Base-by-base conservation (phyloP, 2,113 vertebrate species). In the Labeo catla region DNA sequence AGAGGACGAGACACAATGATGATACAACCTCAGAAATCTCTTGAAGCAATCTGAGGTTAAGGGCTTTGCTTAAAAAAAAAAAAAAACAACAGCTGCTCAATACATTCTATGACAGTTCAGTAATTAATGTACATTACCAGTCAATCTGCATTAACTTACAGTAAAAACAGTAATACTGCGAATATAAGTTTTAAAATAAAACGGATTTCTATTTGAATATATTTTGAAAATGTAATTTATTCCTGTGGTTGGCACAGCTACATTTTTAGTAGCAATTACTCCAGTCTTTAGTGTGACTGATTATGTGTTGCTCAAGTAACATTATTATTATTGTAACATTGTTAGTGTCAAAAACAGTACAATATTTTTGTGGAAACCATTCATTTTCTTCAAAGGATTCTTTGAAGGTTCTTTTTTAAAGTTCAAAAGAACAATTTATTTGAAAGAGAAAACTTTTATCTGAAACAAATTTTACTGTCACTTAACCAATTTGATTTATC, bases 1-100 rank as follows among this genome's bases (percentile, higher is more conserved):
- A 85, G 43, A 23, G 49, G 76, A 11, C 68, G 54, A 73, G 43
- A 70, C 45, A 21, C 74, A 84, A 43, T 45, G 81, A 86, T 43
- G 68, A 66, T 72, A 15, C 54, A 68, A 52, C 23, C 8, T 52
- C 16, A 21, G 34, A 61, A 16, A 39, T 83, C 49, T 59, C 79
- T 54, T 34, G 21, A 36, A 54, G 63, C 49, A 59, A 73, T 57
- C 65, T 2, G 39, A 77, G 3, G 47, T 28, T 50, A 39, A 65
- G 45, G 36, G 76, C 80, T 78, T 79, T 45, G 47, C 73, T 70
- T 52, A 54, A 83, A 28, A 28, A 28, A 28, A 28, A 28, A 28
- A 28, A 28, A 1, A 28, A 28, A 28, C 8, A 21, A 43, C 16
- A 21, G 16, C 16, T 5, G 19, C 68, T 16, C 6, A 49, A 49